Base-by-base conservation (phyloP, 2,797 vertebrate species). In the Intellagama lesueurii region DNA sequence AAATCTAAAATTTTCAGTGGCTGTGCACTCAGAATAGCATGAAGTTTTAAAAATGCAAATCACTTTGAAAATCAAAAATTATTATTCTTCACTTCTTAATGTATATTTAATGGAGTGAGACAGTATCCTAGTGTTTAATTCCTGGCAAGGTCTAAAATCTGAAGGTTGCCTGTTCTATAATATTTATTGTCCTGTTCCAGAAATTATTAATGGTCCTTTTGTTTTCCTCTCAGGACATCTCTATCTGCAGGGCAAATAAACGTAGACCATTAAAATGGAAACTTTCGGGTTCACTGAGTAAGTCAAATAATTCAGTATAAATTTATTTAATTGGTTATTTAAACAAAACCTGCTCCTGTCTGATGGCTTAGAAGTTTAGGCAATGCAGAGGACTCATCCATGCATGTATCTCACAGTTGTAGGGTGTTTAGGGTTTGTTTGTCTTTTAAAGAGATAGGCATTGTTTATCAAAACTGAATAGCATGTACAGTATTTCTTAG, bases 351-450 rank as follows among this genome's bases (percentile, higher is more conserved):
- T 88, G 24, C 47, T 85, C 68, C 85, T 66, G 30, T 6, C 24
- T 88, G 24, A 88, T 52, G 68, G 75, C 4, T 69, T 7, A 22
- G 14, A 56, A 40, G 17, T 40, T 89, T 64, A 87, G 87, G 28
- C 90, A 76, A 1, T 3, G 80, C 87, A 88, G 1, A 4, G 22
- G 0, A 0, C 88, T 35, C 24, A 9, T 80, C 87, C 73, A n/a
- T 90, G 26, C n/a, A 90, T 52, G 14, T 64, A 80, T 89, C 78
- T 83, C 85, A 77, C 75, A 66, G n/a, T 64, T 89, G 77, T 75
- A 28, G 85, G 17, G 26, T 56, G 30, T 72, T 3, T n/a, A 11
- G 49, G 7, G 14, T 8, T n/a, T 19, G 5, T 72, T 52, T 28
- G 40, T 30, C n/a, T 49, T 56, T 80, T 56, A 52, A 56, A 85